Evolutionary conservation across 2,113 vertebrate genomes (phyloP), one percentile per base, ranked within the genome.

Genomic region (Rana temporaria): DNA sequence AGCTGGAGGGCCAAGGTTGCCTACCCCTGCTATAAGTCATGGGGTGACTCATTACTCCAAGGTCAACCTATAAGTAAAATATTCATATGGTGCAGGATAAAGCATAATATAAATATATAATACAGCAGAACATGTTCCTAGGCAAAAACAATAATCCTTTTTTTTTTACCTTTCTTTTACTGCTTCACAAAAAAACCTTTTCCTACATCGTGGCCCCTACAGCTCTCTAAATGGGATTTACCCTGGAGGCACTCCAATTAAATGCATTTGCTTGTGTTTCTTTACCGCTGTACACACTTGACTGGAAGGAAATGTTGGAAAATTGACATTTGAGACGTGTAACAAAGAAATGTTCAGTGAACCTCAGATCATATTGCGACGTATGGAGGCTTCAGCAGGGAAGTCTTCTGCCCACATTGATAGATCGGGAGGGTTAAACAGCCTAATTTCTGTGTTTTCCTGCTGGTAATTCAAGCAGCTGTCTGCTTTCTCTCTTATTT

Each of bases 251-350:
- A 59, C 20, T 67, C 80, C 67, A 82, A 82, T 75, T 82, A 82
- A 82, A 82, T 82, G 80, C 70, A 57, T 75, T 75, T 75, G 26
- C 71, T 82, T 82, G 80, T 82, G 48, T 82, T 82, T 73, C 63
- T 73, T 19, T 19, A 30, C 42, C 79, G 34, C 73, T 53, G 73
- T 73, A 74, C 70, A 82, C 70, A 82, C 79, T 82, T 82, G 59
- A 73, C 48, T 82, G 79, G 60, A 62, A 82, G 32, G 70, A 73
- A 65, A 82, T 74, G 79, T 74, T 65, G 48, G 70, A 73, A 82
- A 82, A 74, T 74, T 82, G 79, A 82, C 70, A 82, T 73, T 82
- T 74, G 79, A 82, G 60, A 74, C 24, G 60, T 74, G 79, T 73
- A 73, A 74, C 59, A 65, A n/a, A 65, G 38, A 82, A 82, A 82